These are phyloP conservation scores for Ceyx margarethae DNA, from an alignment of 2,113 vertebrate species.

Conservation along the genomic window DNA sequence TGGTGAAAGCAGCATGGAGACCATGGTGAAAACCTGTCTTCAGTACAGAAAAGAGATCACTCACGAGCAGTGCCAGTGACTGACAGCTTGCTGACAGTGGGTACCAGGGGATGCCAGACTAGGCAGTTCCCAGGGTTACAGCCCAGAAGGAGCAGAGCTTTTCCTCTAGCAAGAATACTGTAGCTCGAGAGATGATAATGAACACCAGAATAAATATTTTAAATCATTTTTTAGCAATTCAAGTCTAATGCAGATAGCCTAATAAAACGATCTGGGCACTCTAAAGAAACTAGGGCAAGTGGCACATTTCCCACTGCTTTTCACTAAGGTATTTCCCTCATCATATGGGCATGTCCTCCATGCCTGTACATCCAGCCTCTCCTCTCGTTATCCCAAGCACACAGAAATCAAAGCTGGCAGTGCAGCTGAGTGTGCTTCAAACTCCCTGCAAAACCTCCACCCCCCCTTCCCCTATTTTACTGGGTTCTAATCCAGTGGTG, in stretches of 20 bases:
- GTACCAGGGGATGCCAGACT: background rate
- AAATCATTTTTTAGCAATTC: background rate
- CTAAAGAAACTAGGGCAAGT: background rate
- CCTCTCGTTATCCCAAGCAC: background rate
- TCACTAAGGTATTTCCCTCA: background rate
- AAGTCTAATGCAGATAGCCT: background rate
- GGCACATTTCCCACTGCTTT: background rate
- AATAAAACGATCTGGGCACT: background rate
- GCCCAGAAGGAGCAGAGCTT: background rate
- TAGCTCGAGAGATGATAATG: background rate
- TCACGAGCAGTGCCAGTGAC: background rate
- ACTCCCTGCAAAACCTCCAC: background rate
- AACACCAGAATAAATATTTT: background rate
- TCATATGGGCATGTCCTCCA: fast-evolving
- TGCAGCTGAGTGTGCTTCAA: no score
- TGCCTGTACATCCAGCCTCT: background rate
- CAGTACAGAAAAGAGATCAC: background rate
- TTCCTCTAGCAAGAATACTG: background rate
- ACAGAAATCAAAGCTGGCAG: background rate
- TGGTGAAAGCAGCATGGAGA: fast-evolving
- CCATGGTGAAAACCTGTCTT: background rate
- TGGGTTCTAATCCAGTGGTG: background rate
- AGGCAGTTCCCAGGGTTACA: background rate
- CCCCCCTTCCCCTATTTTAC: background rate
- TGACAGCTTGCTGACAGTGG: fast-evolving